phyloP scores from a whole-genome alignment of 2,113 vertebrate genomes.

The Pomatorhinus ruficollis region DNA sequence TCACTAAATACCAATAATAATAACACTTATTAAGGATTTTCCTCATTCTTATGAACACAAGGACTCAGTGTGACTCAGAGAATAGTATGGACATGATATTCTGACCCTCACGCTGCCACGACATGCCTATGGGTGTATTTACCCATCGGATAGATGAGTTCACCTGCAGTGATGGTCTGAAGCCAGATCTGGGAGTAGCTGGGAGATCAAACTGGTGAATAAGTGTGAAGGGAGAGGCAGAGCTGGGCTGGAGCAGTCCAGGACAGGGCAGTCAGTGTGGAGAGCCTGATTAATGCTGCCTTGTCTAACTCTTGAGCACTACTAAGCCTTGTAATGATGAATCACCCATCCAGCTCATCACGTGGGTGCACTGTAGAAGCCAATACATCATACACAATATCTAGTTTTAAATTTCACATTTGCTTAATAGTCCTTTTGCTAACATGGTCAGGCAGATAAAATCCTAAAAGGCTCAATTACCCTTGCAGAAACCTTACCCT shows the following conservation, averaged over 20 bases:
- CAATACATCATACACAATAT: background rate
- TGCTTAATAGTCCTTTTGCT: background rate
- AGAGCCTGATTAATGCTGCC: conserved; percentile 5
- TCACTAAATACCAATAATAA: background rate
- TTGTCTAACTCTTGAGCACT: background rate
- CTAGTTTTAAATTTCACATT: background rate
- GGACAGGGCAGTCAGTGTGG: background rate
- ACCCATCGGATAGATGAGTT: background rate
- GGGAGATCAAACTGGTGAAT: background rate
- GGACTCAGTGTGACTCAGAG: background rate
- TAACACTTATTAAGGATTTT: background rate
- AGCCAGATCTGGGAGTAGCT: background rate
- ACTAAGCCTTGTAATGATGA: background rate
- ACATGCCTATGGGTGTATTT: background rate
- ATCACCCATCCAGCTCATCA: background rate
- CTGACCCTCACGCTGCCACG: background rate
- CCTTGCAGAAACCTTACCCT: background rate
- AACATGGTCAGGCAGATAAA: background rate
- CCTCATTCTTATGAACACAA: background rate
- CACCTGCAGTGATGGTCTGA: background rate
- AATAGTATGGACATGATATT: background rate
- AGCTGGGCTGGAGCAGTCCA: background rate
- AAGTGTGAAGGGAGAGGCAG: background rate
- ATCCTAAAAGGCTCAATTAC: conserved; percentile 1
- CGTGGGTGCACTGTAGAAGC: background rate